Base-by-base conservation (phyloP, 2,888 invertebrate species). In the Clusia tigrina region DNA sequence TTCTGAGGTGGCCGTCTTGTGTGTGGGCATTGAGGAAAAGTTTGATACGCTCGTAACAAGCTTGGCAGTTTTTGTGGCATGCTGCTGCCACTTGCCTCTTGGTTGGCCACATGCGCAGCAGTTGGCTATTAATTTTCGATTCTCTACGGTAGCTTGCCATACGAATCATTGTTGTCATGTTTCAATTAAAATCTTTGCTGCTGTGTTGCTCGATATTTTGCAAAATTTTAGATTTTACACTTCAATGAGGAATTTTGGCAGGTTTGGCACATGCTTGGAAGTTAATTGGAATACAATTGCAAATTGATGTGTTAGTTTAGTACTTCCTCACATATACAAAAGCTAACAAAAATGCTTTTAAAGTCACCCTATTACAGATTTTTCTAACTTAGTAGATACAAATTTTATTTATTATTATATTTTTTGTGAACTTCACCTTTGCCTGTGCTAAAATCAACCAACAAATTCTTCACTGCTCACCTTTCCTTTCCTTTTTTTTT, bases 91-190 rank as follows among this genome's bases (percentile, higher is more conserved):
- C 42, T 24, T 46, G 42, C 25, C 46, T 57, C 46, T 42, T 42
- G 57, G 57, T 46, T 57, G 57, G 46, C 57, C 57, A 57, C 12
- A 57, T 52, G 26, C 58, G 17, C n/a, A n/a, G 24, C 24, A 56
- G 59, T 56, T 60, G 23, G 46, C 56, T 53, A 57, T 63, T 63
- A 59, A 63, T 56, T 60, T 53, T 63, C 56, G 63, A 56, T 63
- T 59, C 26, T 18, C 23, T 56, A n/a, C 12, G n/a, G 17, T 22
- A 17, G 37, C 32, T 15, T 53, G 37, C 53, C 32, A 9, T 32
- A 9, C 32, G 42, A 42, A 15, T n/a, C 42, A n/a, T 56, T 37
- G 42, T 56, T 56, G 42, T 56, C 42, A 15, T 55, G 5, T 23
- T 55, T 37, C 18, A 42, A 55, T 38, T 37, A 22, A 20, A 54